These are phyloP conservation scores for Cistogaster globosa DNA, from an alignment of 2,888 invertebrate species.

Conservation along the genomic window DNA sequence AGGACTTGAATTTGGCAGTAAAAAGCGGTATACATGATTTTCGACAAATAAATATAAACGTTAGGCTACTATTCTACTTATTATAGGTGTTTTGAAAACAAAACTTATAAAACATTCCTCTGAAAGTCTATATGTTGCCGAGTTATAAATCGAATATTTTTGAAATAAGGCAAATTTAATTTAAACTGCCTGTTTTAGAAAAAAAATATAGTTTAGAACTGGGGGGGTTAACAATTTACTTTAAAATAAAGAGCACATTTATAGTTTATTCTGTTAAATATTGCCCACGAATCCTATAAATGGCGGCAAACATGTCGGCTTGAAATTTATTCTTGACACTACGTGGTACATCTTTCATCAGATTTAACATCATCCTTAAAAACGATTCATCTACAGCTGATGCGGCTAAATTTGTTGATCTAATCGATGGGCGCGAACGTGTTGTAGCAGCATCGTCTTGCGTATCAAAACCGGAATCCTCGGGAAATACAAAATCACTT, in stretches of 20 bases:
- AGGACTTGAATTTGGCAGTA: too few relatives aligned
- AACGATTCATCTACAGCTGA: conserved; percentile 52
- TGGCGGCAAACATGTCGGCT: conserved; percentile 68
- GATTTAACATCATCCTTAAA: conserved; percentile 63
- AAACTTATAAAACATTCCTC: too few relatives aligned
- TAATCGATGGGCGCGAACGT: not conserved
- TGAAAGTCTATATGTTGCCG: too few relatives aligned
- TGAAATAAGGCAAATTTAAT: too few relatives aligned
- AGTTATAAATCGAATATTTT: too few relatives aligned
- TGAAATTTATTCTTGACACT: conserved; percentile 67
- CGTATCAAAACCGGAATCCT: conserved; percentile 56
- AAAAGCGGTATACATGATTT: too few relatives aligned
- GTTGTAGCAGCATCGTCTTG: conserved; percentile 39
- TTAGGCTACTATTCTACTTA: too few relatives aligned
- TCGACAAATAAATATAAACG: too few relatives aligned
- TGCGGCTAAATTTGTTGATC: not conserved
- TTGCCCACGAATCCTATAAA: conserved; percentile 61
- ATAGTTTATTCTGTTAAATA: conserved; percentile 40
- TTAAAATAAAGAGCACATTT: not conserved
- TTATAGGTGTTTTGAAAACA: too few relatives aligned
- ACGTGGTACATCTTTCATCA: conserved; percentile 62
- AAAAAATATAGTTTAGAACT: not conserved
- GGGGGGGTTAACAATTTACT: not conserved
- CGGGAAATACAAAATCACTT: conserved; percentile 39
- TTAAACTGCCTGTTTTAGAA: too few relatives aligned